phyloP scores from a whole-genome alignment of 2,888 invertebrate species.

The Metalampra italica region DNA sequence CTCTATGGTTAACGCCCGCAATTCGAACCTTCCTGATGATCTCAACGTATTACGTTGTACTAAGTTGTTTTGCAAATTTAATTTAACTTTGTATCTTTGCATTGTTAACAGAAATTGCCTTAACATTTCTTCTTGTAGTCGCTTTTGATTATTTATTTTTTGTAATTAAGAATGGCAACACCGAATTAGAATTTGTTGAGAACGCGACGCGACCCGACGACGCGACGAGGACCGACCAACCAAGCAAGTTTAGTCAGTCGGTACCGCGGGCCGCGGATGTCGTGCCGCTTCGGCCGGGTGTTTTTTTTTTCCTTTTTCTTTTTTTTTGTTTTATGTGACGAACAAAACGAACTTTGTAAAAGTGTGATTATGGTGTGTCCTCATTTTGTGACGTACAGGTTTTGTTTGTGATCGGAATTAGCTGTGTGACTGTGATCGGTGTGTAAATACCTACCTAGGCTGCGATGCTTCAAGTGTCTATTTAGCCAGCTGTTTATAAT shows the following conservation, averaged over 20 bases:
- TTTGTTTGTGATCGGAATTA: conserved; percentile 44
- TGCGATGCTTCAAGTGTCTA: conserved; percentile 8
- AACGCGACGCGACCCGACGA: conserved; percentile 5
- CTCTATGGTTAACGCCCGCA: too few species aligned
- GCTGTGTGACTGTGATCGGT: conserved; percentile 1
- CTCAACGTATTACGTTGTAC: too few species aligned
- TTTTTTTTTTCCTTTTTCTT: conserved; percentile 51
- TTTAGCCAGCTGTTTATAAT: conserved; percentile 40
- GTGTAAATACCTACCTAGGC: neutral
- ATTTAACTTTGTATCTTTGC: too few species aligned
- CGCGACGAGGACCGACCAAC: too few species aligned
- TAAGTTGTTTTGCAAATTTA: too few species aligned
- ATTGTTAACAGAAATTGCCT: too few species aligned
- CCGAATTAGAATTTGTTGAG: conserved; percentile 1
- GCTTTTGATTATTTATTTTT: too few species aligned
- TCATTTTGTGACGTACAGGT: conserved; percentile 22
- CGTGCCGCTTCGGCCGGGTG: conserved; percentile 36
- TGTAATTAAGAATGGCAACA: neutral
- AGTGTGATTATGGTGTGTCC: conserved; percentile 50
- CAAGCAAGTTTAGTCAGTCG: conserved; percentile 15
- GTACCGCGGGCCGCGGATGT: conserved; percentile 50
- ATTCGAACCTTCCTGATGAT: too few species aligned
- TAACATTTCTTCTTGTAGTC: too few species aligned
- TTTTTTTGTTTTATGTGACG: conserved; percentile 22
- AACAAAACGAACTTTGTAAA: conserved; percentile 48